Base-by-base conservation (phyloP, 2,888 invertebrate species). In the Cylloceria caligata region DNA sequence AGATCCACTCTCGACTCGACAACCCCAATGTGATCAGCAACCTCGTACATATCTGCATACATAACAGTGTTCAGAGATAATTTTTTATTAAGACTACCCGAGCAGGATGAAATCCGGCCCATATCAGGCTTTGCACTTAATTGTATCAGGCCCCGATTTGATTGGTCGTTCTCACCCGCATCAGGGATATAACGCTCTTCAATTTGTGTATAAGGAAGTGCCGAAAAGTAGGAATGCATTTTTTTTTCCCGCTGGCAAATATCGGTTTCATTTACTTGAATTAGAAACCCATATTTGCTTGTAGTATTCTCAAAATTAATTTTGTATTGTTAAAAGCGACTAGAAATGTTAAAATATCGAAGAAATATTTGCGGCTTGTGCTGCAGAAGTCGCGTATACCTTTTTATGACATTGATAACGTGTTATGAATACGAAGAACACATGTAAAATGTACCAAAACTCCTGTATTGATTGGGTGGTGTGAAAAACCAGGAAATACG, bases 381-480 rank as follows among this genome's bases (percentile, higher is more conserved):
- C 19, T 16, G 16, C 19, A 49, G 19, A 67, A 49, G 16, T 21
- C 9, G 34, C 36, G 52, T 4, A 52, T 49, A 52, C 52, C 6
- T 52, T 52, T 21, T 49, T 13, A 52, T 52, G 24, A n/a, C 36
- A 52, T 52, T 27, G 19, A 68, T 67, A 5, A 30, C 52, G 30
- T 39, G 19, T 52, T 36, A 49, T 49, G 49, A 1, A 24, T 52
- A 49, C 34, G 52, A 47, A 19, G 34, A 21, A 21, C 1, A 0
- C 34, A 6, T 0, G 49, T 21, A 21, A 24, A 67, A 47, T 11
- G 30, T 67, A n/a, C 47, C 2, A 30, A 65, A 24, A 21, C 47
- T n/a, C 34, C 21, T 24, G 5, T 24, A 24, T 24, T 13, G 24
- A 52, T 52, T 13, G 13, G 11, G 11, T 52, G 24, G 24, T 5